These are phyloP conservation scores for Caenorhabditis becei DNA, from an alignment of 2,888 invertebrate genomes.

Conservation along the genomic window DNA sequence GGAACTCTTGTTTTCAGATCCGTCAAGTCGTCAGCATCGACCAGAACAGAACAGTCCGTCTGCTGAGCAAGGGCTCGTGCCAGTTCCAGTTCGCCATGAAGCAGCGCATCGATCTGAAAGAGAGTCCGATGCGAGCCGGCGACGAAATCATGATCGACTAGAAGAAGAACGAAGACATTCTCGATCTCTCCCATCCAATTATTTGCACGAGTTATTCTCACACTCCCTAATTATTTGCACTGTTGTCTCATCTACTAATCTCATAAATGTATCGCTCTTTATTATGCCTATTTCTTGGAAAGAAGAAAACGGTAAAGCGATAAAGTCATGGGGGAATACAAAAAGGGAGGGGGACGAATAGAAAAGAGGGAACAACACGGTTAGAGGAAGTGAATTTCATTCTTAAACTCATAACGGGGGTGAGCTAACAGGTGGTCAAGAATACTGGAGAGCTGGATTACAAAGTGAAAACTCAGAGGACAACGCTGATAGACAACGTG, in stretches of 20 bases:
- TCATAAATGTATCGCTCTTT: slow-evolving; percentile 40
- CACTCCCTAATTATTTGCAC: slow-evolving; percentile 21
- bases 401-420: neutral
- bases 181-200: slow-evolving; percentile 33
- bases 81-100: slow-evolving; percentile 82
- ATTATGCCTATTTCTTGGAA: slow-evolving; percentile 33
- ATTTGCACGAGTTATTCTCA: slow-evolving; percentile 51
- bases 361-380: slow-evolving; percentile 19
- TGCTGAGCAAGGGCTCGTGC: slow-evolving; percentile 79
- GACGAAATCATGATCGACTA: slow-evolving; percentile 64
- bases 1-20: slow-evolving; percentile 48
- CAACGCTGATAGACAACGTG: slow-evolving; percentile 1
- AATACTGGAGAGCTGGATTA: slow-evolving; percentile 14
- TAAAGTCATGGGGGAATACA: slow-evolving; percentile 44
- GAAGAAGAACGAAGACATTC: neutral
- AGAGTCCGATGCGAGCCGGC: slow-evolving; percentile 64
- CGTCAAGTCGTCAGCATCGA: slow-evolving; percentile 74
- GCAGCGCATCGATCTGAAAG: slow-evolving; percentile 79
- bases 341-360: slow-evolving; percentile 4
- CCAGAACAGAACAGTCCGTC: slow-evolving; percentile 72
- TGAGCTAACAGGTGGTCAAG: slow-evolving; percentile 8
- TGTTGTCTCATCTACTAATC: slow-evolving; percentile 1
- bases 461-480: slow-evolving; percentile 31
- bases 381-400: slow-evolving; percentile 6
- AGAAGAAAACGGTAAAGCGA: slow-evolving; percentile 36